Base-by-base conservation (phyloP, 2,113 vertebrate genomes). In the Hepsetus odoe region DNA sequence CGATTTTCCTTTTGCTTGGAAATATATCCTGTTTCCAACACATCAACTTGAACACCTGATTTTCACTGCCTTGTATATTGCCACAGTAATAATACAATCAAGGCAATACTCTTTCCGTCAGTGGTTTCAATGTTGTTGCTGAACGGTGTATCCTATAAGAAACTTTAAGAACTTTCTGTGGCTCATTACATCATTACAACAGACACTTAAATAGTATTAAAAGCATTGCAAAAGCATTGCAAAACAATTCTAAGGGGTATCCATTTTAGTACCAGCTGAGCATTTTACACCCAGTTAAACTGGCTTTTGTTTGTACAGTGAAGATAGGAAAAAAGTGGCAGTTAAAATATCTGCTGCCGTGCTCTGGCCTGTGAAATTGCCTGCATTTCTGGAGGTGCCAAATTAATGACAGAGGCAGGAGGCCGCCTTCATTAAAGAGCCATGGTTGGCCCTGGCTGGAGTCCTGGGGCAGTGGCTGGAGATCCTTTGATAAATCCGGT, bases 401-500 rank as follows among this genome's bases (percentile, higher is more conserved):
- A 82, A 81, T 81, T 77, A 83, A 76, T 18, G 40, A 53, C 26
- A 4, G 30, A 68, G 64, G 78, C 70, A 80, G 84, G 78, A 81
- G 76, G 79, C 69, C 53, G 32, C 55, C 51, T 77, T 85, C 79
- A 77, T 85, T 90, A 90, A 65, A 75, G 79, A 87, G 82, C 65
- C 89, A 85, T 83, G 86, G 83, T 92, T 86, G 82, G 87, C 82
- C 89, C 83, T 81, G 85, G 86, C 80, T 84, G 88, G 88, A 86
- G 87, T 90, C 91, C 90, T 88, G 87, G 86, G 89, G 90, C 87
- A 86, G 49, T 53, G 67, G 76, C 67, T 71, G 64, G 22, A 82
- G 30, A 81, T 88, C 86, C 92, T 93, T 93, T 93, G 90, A 93
- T 93, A 88, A 82, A 76, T 90, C 82, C 88, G 86, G 88, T 86